Evolutionary conservation across 2,888 invertebrate species (phyloP).

Genomic region (Hydroisotoma schaefferi): DNA sequence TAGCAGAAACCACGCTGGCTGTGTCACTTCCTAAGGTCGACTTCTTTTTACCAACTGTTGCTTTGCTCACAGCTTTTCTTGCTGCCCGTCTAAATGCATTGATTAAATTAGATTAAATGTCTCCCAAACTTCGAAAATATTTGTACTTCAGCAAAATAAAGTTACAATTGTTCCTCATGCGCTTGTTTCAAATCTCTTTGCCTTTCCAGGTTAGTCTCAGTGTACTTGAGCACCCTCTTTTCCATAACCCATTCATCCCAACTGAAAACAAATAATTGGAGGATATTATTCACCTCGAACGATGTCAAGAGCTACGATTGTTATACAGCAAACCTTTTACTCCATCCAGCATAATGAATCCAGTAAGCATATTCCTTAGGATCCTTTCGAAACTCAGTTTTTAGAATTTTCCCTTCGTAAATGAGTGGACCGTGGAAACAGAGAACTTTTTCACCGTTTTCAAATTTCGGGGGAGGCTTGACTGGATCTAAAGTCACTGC

Average conservation of each 20-base stretch:
- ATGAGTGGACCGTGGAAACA: slow-evolving; percentile 95
- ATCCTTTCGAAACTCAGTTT: slow-evolving; percentile 78
- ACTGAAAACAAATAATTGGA: slow-evolving; percentile 55
- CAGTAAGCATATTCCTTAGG: slow-evolving; percentile 83
- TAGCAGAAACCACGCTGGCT: slow-evolving; percentile 39
- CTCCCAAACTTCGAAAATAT: neutral
- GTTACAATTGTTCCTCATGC: slow-evolving; percentile 63
- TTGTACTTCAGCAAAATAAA: no score
- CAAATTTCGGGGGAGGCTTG: slow-evolving; percentile 12
- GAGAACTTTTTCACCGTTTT: slow-evolving; percentile 58
- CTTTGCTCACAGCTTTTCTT: slow-evolving; percentile 22
- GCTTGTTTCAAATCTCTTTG: slow-evolving; percentile 82
- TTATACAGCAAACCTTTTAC: slow-evolving; percentile 71
- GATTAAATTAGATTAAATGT: slow-evolving; percentile 9
- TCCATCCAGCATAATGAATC: slow-evolving; percentile 97
- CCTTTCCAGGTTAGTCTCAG: slow-evolving; percentile 79
- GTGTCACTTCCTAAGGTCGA: slow-evolving; percentile 40
- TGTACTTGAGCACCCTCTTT: slow-evolving; percentile 81
- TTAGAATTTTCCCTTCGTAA: slow-evolving; percentile 94
- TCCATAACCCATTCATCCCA: slow-evolving; percentile 94
- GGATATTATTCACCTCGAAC: neutral
- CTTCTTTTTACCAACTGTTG: slow-evolving; percentile 32
- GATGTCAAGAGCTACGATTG: neutral
- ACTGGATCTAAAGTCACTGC: neutral
- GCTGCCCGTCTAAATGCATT: slow-evolving; percentile 18